A percentile compares a stretch with the other conserved stretches of the same genome.
phyloP scores from a whole-genome alignment of 2,888 invertebrate genomes.

The Seira ritae region DNA sequence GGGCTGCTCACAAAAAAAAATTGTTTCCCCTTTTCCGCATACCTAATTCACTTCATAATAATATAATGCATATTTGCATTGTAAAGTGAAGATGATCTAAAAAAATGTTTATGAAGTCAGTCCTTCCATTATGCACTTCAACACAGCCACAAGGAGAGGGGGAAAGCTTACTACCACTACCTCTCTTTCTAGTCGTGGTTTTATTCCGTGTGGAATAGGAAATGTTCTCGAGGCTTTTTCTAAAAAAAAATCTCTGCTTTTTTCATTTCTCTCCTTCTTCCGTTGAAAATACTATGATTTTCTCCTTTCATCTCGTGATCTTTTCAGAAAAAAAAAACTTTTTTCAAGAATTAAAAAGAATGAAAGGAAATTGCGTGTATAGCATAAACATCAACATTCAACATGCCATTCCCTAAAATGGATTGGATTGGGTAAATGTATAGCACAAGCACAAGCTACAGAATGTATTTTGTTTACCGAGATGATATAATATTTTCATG shows the following conservation, averaged over 20 bases:
- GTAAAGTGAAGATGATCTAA: background rate
- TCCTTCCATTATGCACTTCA: background rate
- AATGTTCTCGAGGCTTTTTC: too few species aligned
- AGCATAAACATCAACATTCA: background rate
- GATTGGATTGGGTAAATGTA: too few species aligned
- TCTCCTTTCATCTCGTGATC: background rate
- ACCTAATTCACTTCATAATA: background rate
- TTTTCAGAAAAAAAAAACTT: background rate
- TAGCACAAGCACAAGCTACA: too few species aligned
- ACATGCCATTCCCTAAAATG: too few species aligned
- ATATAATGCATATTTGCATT: background rate
- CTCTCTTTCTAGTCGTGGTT: too few species aligned
- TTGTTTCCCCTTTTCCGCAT: too few species aligned
- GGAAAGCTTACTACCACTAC: background rate
- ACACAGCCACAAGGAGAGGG: background rate
- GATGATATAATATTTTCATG: too few species aligned
- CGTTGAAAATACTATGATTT: background rate
- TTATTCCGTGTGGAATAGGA: background rate
- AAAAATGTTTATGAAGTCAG: background rate
- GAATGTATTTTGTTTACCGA: too few species aligned
- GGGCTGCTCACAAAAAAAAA: slow-evolving; percentile 15
- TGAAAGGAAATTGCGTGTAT: background rate
- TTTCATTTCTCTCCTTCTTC: background rate
- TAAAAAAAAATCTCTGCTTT: background rate
- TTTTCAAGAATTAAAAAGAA: background rate